Evolutionary conservation across 2,888 invertebrate species (phyloP), one percentile per base, ranked within the genome.

Genomic region (Conistra vaccinii): DNA sequence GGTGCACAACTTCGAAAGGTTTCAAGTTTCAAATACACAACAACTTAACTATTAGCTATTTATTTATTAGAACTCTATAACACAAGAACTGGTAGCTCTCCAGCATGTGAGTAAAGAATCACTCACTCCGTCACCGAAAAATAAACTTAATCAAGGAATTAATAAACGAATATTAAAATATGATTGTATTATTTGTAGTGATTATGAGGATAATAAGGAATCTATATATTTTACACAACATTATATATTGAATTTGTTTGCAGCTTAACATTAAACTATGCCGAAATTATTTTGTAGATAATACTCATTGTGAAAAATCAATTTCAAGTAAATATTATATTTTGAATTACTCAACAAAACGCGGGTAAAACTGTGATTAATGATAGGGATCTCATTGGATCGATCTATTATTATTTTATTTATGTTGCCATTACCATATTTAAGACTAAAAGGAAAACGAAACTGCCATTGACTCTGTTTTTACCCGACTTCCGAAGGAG

Each of bases 301-400:
- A 79, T 85, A 82, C 76, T 85, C 84, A 79, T 45, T 81, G 51
- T 73, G 29, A 69, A 66, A 71, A 71, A 82, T 70, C 53, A 51
- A 72, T 67, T 74, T 74, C 73, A 84, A 81, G 32, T 73, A 61
- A 81, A 29, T 69, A 62, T 71, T 51, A 55, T 76, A 35, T 26
- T 63, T 76, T 60, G 48, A 51, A 73, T 60, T 51, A 75, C 42
- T 73, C 61, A 69, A 81, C 71, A 66, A 78, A 70, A 78, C 70
- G 69, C 72, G 71, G 80, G 80, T 73, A 73, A 82, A 79, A 70
- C 74, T 82, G 82, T 82, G 85, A 82, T 84, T 70, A 66, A 73
- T 84, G 84, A 82, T 85, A 80, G 85, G 85, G 85, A 82, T 82
- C 80, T 84, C 84, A 84, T 70, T 85, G 85, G 80, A 80, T 76